phyloP scores from a whole-genome alignment of 2,113 vertebrate genomes.

The Peromyscus californicus region DNA sequence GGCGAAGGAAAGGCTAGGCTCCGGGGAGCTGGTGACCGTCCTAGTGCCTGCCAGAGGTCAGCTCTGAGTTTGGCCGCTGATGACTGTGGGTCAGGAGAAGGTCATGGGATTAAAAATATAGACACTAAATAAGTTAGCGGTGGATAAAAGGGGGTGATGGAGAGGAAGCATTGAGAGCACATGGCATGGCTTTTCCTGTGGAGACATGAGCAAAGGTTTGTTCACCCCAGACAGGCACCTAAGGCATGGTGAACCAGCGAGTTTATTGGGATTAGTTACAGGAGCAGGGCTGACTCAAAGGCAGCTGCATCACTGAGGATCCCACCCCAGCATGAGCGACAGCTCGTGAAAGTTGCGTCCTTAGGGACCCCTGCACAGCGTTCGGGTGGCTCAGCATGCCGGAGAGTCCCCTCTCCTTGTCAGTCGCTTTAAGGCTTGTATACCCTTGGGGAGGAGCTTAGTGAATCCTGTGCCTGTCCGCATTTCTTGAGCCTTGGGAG shows the following conservation, averaged over 20 bases:
- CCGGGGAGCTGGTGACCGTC: not conserved
- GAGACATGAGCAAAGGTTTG: not conserved
- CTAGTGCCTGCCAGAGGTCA: not conserved
- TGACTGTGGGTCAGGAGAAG: not conserved
- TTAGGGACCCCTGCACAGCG: not conserved
- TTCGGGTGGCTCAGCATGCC: no score
- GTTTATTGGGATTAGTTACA: not conserved
- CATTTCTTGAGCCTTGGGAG: not conserved
- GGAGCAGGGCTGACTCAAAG: not conserved
- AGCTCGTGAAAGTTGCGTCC: not conserved
- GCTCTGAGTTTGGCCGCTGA: not conserved
- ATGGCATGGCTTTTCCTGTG: not conserved
- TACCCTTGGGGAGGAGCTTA: not conserved
- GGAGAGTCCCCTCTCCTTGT: not conserved
- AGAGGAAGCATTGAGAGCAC: not conserved
- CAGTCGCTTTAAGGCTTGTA: not conserved
- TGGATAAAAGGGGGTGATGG: not conserved
- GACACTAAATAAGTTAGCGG: not conserved
- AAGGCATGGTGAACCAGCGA: not conserved
- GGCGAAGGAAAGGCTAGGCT: not conserved
- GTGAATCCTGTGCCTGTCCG: not conserved
- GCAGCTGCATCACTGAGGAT: not conserved
- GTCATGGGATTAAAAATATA: not conserved
- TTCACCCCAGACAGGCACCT: not conserved
- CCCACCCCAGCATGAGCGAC: not conserved